Percentiles rank a stretch among this genome's conserved stretches.
These are phyloP conservation scores for Aelia acuminata DNA, from an alignment of 2,888 invertebrate genomes.

Conservation along the genomic window DNA sequence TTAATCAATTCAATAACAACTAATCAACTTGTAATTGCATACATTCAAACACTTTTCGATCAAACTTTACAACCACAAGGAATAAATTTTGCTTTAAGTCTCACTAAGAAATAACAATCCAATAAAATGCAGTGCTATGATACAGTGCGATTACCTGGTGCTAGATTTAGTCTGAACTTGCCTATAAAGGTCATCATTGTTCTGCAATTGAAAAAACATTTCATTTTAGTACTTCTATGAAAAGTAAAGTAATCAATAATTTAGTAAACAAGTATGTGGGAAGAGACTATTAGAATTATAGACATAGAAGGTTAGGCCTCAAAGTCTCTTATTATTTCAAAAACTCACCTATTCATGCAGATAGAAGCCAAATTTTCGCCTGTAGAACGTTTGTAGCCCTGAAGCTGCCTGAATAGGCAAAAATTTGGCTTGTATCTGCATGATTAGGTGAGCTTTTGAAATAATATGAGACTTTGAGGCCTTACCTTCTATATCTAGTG, in stretches of 20 bases:
- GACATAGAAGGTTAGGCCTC: no score
- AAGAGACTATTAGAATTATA: no score
- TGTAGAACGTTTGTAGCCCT: no score
- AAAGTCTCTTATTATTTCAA: no score
- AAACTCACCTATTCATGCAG: no score
- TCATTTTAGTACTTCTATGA: neutral
- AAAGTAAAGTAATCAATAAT: neutral
- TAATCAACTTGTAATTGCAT: constrained; percentile 20
- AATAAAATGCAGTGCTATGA: constrained; percentile 57
- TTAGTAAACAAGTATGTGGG: no score
- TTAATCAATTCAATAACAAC: constrained; percentile 16
- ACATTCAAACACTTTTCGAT: neutral
- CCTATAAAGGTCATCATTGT: constrained; percentile 64
- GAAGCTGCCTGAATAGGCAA: no score
- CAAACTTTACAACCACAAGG: neutral
- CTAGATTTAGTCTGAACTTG: constrained; percentile 64
- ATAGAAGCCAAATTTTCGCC: no score
- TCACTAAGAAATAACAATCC: constrained; percentile 51
- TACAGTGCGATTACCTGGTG: constrained; percentile 63
- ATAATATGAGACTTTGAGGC: no score
- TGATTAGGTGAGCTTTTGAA: no score
- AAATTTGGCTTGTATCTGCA: no score
- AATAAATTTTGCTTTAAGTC: constrained; percentile 15
- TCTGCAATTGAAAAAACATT: constrained; percentile 58
- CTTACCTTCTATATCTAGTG: no score